Conservation (phyloP, 2,888 invertebrate species). For the Dioctria linearis region DNA sequence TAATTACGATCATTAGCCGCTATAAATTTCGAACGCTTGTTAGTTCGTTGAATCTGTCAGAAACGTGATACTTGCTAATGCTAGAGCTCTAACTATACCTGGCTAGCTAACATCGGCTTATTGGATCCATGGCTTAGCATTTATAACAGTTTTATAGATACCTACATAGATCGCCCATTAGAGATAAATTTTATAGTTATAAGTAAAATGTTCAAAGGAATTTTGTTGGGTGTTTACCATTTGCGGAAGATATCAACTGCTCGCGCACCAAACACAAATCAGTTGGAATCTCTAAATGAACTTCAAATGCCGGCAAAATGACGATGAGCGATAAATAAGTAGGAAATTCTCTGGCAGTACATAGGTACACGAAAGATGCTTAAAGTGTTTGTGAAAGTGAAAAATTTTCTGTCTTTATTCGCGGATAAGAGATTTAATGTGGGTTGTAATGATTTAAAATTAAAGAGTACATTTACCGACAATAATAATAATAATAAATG, state of each 20-base stretch:
- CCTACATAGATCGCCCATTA: constrained; percentile 29
- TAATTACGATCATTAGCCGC: constrained; percentile 62
- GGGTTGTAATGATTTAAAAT: no score
- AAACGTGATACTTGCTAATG: constrained; percentile 45
- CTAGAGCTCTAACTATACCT: neutral
- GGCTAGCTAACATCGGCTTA: neutral
- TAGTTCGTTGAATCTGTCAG: constrained; percentile 56
- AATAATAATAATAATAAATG: no score
- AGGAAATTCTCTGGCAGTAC: neutral
- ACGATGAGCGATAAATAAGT: constrained; percentile 21
- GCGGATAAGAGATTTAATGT: no score
- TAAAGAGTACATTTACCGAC: no score
- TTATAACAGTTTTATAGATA: no score
- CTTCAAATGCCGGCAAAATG: constrained; percentile 32
- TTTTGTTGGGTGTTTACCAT: constrained; percentile 17
- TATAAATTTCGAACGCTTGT: constrained; percentile 61
- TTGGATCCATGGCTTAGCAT: constrained; percentile 15
- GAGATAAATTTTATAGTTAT: constrained; percentile 18
- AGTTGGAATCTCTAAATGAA: constrained; percentile 36
- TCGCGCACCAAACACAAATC: constrained; percentile 10
- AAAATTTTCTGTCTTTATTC: no score
- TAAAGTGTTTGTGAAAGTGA: no score
- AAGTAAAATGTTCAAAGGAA: constrained; percentile 11
- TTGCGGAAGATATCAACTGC: constrained; percentile 43
- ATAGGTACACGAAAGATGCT: no score